Evolutionary conservation across 2,797 vertebrate species (phyloP).

Genomic region (Prunella strophiata): DNA sequence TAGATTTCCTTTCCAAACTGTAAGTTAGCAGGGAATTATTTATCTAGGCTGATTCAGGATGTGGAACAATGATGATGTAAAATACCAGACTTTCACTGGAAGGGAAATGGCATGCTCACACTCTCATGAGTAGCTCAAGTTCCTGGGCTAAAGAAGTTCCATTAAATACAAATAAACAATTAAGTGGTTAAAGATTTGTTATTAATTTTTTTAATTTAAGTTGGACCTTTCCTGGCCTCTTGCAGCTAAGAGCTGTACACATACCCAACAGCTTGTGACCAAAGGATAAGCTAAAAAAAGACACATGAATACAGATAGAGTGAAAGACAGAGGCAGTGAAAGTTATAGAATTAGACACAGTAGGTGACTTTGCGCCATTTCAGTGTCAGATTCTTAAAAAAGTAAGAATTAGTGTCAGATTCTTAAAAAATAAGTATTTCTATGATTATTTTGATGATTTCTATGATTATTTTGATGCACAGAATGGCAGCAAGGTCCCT

Average conservation of each 20-base stretch:
- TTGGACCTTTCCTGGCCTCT: background rate
- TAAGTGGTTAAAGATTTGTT: background rate
- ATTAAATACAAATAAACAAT: background rate
- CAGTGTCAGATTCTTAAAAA: background rate
- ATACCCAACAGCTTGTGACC: background rate
- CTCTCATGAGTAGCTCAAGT: background rate
- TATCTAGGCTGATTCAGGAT: background rate
- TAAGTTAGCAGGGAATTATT: background rate
- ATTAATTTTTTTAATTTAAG: background rate
- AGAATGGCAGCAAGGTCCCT: background rate
- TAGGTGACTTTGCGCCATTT: background rate
- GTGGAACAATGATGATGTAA: background rate
- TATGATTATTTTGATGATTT: background rate
- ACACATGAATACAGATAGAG: background rate
- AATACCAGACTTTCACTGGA: background rate
- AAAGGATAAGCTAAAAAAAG: background rate
- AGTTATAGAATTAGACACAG: background rate
- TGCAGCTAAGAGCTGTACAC: background rate
- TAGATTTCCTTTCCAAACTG: background rate
- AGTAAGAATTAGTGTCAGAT: background rate
- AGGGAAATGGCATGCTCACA: background rate
- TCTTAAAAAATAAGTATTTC: background rate
- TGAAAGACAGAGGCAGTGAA: background rate
- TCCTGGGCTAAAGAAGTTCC: background rate
- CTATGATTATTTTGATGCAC: background rate